Evolutionary conservation across 2,797 vertebrate species (phyloP).

Genomic region (Tiaroga cobitis): DNA sequence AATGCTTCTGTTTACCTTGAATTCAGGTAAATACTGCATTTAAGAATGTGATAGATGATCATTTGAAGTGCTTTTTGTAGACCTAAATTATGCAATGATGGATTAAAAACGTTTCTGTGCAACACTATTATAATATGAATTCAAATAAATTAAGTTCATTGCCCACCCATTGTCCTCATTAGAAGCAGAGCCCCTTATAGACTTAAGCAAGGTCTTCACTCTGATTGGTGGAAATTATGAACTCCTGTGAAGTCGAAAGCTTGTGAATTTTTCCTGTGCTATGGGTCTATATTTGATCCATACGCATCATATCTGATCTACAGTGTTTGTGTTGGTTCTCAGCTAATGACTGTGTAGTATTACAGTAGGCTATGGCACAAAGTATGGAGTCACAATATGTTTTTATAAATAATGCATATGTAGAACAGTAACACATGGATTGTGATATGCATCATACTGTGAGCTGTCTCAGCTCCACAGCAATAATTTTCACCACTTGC

Average conservation of each 20-base stretch:
- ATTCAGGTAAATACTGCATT: not conserved
- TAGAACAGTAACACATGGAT: constrained; percentile 4
- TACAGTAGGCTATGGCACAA: not conserved
- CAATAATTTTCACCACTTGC: constrained; percentile 7
- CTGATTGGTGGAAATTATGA: constrained; percentile 7
- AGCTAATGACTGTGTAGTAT: not conserved
- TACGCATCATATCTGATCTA: not conserved
- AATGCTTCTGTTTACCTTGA: constrained; percentile 2
- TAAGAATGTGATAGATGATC: not conserved
- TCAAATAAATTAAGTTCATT: not conserved
- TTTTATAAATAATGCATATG: constrained; percentile 2
- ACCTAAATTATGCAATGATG: not conserved
- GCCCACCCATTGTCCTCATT: constrained; percentile 11
- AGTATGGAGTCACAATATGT: not conserved
- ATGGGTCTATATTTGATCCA: not conserved
- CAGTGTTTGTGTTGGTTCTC: not conserved
- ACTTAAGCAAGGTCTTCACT: not conserved
- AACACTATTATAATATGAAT: not conserved
- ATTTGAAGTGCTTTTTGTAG: not conserved
- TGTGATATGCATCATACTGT: not conserved
- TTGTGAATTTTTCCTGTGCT: not conserved
- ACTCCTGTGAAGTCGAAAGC: not conserved
- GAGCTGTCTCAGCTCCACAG: constrained; percentile 8
- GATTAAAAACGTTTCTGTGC: not conserved
- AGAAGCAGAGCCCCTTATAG: not conserved